phyloP scores from a whole-genome alignment of 2,797 vertebrate genomes.

The Phalanger gymnotis region DNA sequence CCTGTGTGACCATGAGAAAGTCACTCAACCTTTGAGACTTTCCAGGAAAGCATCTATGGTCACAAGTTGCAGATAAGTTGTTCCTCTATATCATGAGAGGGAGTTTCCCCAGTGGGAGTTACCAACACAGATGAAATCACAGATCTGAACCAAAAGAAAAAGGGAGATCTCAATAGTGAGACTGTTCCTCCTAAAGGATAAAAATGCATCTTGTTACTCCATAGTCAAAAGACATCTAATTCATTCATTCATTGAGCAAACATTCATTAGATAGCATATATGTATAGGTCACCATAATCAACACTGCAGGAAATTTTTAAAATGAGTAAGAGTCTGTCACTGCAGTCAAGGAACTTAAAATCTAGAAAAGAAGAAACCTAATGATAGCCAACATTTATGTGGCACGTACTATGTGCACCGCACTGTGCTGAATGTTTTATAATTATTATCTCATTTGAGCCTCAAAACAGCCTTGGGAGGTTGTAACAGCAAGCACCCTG shows the following conservation, averaged over 20 bases:
- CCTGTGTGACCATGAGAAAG: neutral
- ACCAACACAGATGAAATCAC: neutral
- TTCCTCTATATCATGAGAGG: neutral
- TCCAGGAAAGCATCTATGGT: neutral
- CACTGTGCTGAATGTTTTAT: neutral
- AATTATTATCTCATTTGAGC: neutral
- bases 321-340: neutral
- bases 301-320: neutral
- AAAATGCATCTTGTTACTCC: neutral
- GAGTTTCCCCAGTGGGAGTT: neutral
- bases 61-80: neutral
- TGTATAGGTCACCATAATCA: neutral
- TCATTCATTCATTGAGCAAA: neutral
- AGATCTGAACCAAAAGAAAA: neutral
- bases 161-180: neutral
- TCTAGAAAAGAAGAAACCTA: neutral
- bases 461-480: neutral
- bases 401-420: neutral
- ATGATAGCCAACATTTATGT: neutral
- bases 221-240: neutral
- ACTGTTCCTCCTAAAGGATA: neutral
- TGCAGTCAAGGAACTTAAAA: neutral
- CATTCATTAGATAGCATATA: neutral
- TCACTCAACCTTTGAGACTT: neutral
- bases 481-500: no score